A percentile compares a stretch with the other conserved stretches of the same genome.
These are phyloP conservation scores for Drosophila asahinai DNA, from an alignment of 1,140 invertebrate species.

Conservation along the genomic window DNA sequence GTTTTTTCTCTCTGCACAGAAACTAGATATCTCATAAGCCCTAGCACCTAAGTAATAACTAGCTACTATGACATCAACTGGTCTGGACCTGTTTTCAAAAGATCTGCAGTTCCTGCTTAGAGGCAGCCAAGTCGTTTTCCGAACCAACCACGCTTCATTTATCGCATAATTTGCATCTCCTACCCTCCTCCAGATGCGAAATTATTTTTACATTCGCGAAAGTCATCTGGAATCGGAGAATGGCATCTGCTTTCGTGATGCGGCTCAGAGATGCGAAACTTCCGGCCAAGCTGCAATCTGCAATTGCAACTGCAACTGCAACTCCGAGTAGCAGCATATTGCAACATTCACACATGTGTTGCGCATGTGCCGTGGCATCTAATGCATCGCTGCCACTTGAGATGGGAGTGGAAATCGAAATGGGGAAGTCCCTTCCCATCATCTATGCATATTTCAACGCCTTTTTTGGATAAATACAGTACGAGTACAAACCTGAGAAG, in stretches of 20 bases:
- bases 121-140: slow-evolving; percentile 10
- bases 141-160: slow-evolving; percentile 30
- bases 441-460: slow-evolving; percentile 62
- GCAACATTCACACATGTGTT: slow-evolving; percentile 61
- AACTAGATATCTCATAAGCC: slow-evolving; percentile 12
- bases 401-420: slow-evolving; percentile 16
- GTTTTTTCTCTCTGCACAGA: background rate
- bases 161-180: slow-evolving; percentile 35
- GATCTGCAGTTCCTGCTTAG: slow-evolving; percentile 12
- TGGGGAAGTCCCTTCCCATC: slow-evolving; percentile 21
- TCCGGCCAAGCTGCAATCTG: slow-evolving; percentile 49
- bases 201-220: slow-evolving; percentile 50
- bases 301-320: no score
- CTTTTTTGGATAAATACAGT: slow-evolving; percentile 40
- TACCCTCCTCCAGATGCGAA: slow-evolving; percentile 4
- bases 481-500: slow-evolving; percentile 18
- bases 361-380: slow-evolving; percentile 53
- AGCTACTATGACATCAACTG: slow-evolving; percentile 19
- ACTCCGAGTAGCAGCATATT: background rate
- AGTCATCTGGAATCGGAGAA: slow-evolving; percentile 37
- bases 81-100: slow-evolving; percentile 29
- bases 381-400: slow-evolving; percentile 53
- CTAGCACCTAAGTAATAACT: slow-evolving; percentile 35
- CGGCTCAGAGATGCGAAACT: slow-evolving; percentile 49
- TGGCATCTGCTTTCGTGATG: slow-evolving; percentile 13